Evolutionary conservation across 2,797 vertebrate genomes (phyloP), one percentile per base, ranked within the genome.

Genomic region (Trachurus trachurus): DNA sequence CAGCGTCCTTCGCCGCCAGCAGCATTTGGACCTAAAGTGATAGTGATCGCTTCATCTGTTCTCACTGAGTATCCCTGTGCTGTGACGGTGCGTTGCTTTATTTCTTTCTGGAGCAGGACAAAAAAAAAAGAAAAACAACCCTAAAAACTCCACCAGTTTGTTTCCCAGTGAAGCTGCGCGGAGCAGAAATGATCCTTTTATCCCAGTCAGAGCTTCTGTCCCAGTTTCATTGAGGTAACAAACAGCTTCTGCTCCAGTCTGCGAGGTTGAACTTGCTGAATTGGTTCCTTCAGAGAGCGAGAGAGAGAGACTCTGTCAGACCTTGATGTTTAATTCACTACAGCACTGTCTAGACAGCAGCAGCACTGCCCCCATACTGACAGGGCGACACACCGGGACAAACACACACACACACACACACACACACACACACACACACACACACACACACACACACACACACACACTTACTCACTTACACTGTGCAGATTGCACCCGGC

Each of bases 291-390:
- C 58, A 64, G 76, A 34, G 31, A 88, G 85, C 80, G 78, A 80
- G 74, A 68, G 76, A 68, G 76, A 78, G 80, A 80, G 74, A 70
- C 84, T 87, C 49, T 77, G 68, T 71, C 76, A 70, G 75, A 73
- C 84, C 82, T 90, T 91, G 87, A 91, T 92, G 85, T 92, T 91
- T 93, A 91, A 89, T 92, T 92, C 85, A 92, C 84, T 57, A 76
- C 75, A 76, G 66, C 37, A 40, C 76, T 15, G 80, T 94, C 89
- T 92, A 91, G 90, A 91, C 91, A 74, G 88, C 75, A 17, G 62
- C 22, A 19, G 59, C 74, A 70, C 84, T 83, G 77, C 78, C 78
- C 66, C 71, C 60, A 60, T 78, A 47, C 81, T 80, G 69, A 80
- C 75, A 76, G 42, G 76, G 66, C 40, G 26, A 66, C 79, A 71